These are phyloP conservation scores for Bilobella aurantiaca DNA, from an alignment of 1,140 invertebrate genomes.

Conservation along the genomic window DNA sequence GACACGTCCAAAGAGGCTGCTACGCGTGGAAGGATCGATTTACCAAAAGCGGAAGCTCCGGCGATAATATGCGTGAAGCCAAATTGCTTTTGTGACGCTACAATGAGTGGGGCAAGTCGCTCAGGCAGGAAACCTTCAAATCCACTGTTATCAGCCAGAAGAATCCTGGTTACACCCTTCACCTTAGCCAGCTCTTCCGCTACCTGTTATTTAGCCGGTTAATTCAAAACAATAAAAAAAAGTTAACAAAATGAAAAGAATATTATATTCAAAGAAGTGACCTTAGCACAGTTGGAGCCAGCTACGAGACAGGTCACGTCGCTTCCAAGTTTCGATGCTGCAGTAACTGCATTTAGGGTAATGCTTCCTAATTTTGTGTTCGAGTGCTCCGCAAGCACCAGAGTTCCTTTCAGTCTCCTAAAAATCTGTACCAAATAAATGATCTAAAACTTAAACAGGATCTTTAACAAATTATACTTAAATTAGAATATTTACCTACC, in stretches of 20 bases:
- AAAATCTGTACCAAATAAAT: too few relatives aligned
- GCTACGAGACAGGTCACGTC: slow-evolving; percentile 83
- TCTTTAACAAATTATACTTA: too few relatives aligned
- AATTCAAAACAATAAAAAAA: neutral
- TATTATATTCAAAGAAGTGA: slow-evolving; percentile 38
- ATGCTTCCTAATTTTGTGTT: slow-evolving; percentile 72
- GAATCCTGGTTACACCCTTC: slow-evolving; percentile 68
- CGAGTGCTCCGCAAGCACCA: too few relatives aligned
- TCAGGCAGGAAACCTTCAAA: slow-evolving; percentile 87
- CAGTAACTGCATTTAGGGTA: slow-evolving; percentile 81
- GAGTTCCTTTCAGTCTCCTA: too few relatives aligned
- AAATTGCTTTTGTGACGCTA: slow-evolving; percentile 82
- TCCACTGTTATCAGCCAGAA: slow-evolving; percentile 78
- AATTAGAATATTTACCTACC: too few relatives aligned
- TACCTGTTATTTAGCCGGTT: slow-evolving; percentile 47
- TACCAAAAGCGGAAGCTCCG: slow-evolving; percentile 80
- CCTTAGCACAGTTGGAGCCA: slow-evolving; percentile 71
- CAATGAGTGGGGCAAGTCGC: slow-evolving; percentile 70
- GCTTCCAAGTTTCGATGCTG: slow-evolving; percentile 83
- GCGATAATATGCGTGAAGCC: slow-evolving; percentile 92
- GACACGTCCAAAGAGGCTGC: slow-evolving; percentile 93
- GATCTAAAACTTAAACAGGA: too few relatives aligned
- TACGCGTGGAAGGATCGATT: slow-evolving; percentile 80
- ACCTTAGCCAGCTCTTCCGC: slow-evolving; percentile 75
- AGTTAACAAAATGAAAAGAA: too few relatives aligned